Conservation (phyloP, 2,113 vertebrate species). For the Pterocles orientalis region DNA sequence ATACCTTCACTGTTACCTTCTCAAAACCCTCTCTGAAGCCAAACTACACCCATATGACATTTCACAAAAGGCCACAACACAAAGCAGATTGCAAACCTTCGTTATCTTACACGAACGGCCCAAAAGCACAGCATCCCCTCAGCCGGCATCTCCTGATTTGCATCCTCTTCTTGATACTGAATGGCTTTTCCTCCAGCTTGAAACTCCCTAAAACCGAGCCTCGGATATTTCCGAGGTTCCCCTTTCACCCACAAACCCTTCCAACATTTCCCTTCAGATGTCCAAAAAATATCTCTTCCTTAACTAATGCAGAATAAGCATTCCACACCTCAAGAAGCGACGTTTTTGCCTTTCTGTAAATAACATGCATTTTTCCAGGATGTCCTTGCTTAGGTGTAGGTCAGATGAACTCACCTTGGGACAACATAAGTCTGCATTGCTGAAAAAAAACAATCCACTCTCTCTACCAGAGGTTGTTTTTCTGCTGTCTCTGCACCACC, state of each 20-base stretch:
- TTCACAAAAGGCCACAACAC: background rate
- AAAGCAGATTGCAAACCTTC: background rate
- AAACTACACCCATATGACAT: background rate
- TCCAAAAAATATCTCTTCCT: background rate
- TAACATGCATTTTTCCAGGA: background rate
- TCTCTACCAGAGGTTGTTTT: background rate
- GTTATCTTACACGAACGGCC: background rate
- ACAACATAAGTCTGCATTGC: background rate
- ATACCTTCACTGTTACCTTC: background rate
- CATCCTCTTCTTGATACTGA: background rate
- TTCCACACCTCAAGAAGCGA: background rate
- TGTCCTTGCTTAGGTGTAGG: background rate
- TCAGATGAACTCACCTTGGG: background rate
- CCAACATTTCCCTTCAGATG: background rate
- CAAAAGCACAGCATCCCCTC: background rate
- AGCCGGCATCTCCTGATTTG: background rate
- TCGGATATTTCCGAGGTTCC: background rate
- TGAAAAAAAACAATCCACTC: background rate
- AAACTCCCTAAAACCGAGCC: background rate
- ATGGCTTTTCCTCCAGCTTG: background rate
- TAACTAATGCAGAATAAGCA: background rate
- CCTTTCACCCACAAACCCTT: background rate
- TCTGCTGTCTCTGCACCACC: background rate
- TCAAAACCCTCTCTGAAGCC: background rate
- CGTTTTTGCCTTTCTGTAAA: background rate